Evolutionary conservation across 2,797 vertebrate species (phyloP).

Genomic region (Lutjanus campechanus): DNA sequence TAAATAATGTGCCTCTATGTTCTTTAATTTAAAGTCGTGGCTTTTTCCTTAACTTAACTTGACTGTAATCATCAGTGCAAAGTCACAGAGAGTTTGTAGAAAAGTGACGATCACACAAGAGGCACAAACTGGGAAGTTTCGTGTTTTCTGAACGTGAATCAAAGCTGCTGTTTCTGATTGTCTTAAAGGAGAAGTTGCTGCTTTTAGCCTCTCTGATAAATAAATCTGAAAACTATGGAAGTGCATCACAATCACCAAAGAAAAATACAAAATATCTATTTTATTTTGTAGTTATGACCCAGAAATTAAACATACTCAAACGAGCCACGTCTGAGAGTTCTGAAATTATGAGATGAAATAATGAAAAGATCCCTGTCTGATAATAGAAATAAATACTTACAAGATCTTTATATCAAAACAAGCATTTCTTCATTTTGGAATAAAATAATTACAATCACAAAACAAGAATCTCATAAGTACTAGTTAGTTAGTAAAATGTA

Average conservation of each 20-base stretch:
- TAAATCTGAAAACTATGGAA: background rate
- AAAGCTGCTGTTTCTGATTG: slow-evolving; percentile 19
- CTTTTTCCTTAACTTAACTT: background rate
- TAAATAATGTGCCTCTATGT: background rate
- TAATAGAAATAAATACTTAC: too few species aligned
- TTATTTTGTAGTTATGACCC: background rate
- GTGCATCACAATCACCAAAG: slow-evolving; percentile 1
- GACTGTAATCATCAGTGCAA: slow-evolving; percentile 7
- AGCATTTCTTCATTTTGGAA: too few species aligned
- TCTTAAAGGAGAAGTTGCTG: background rate
- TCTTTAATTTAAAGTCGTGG: background rate
- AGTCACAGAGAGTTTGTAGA: background rate
- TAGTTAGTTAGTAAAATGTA: too few species aligned
- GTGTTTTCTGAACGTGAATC: background rate
- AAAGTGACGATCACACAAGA: background rate
- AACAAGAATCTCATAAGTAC: too few species aligned
- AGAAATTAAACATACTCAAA: background rate
- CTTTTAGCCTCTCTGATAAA: background rate
- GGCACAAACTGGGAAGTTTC: background rate
- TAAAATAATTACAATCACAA: too few species aligned
- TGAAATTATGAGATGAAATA: background rate
- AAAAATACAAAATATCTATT: background rate
- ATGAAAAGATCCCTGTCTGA: background rate
- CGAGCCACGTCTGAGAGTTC: background rate
- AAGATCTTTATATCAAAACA: too few species aligned